phyloP scores from a whole-genome alignment of 2,797 vertebrate species.

The Astyanax mexicanus region DNA sequence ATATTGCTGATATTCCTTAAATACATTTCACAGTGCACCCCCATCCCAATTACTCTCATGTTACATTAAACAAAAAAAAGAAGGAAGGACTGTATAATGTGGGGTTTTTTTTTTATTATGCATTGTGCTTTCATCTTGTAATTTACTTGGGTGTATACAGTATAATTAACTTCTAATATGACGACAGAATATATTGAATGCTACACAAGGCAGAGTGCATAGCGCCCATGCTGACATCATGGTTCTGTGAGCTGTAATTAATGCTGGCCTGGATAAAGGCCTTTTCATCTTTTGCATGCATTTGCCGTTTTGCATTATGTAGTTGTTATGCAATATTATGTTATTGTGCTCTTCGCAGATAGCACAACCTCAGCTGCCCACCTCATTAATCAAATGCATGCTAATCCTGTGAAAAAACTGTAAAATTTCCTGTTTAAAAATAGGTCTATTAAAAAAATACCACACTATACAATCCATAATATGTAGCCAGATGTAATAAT shows the following conservation, averaged over 20 bases:
- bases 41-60: neutral
- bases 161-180: neutral
- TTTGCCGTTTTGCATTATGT: no score
- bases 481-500: no score
- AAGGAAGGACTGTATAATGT: conserved; percentile 6
- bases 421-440: no score
- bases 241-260: conserved; percentile 9
- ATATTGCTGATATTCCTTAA: conserved; percentile 43
- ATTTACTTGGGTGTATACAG: conserved; percentile 5
- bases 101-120: neutral
- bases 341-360: no score
- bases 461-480: no score
- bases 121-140: conserved; percentile 25
- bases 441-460: no score
- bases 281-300: no score
- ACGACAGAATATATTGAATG: neutral
- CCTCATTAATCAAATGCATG: no score
- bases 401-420: no score
- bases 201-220: neutral
- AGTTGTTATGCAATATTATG: no score
- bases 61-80: conserved; percentile 4
- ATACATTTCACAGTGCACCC: conserved; percentile 17
- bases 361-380: no score
- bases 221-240: conserved; percentile 11
- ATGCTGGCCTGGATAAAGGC: neutral